Evolutionary conservation across 2,113 vertebrate genomes (phyloP).

Genomic region (Varanus salvator): DNA sequence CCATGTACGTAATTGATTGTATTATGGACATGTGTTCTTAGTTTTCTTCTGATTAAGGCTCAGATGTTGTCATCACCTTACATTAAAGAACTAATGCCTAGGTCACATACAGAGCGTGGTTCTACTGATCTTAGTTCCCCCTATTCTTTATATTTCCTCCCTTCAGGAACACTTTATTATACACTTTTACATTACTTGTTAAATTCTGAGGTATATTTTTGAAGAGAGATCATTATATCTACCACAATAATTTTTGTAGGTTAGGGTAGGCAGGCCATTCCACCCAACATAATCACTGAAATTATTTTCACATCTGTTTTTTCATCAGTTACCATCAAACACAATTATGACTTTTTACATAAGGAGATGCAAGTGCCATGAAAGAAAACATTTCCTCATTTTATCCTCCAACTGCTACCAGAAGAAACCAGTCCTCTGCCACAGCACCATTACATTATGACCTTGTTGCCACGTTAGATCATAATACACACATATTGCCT

Average conservation of each 20-base stretch:
- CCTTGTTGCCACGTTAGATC: constrained; percentile 43
- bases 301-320: background rate
- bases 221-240: background rate
- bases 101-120: background rate
- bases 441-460: constrained; percentile 48
- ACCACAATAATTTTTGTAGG: background rate
- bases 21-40: background rate
- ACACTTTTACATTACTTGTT: constrained; percentile 47
- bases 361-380: background rate
- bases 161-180: background rate
- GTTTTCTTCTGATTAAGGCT: background rate
- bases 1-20: background rate
- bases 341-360: background rate
- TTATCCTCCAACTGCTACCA: background rate
- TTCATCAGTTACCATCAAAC: background rate
- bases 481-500: constrained; percentile 47
- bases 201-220: constrained; percentile 32
- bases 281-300: background rate
- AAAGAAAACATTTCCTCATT: constrained; percentile 13
- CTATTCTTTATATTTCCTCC: background rate
- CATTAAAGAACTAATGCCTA: background rate
- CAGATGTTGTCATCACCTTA: background rate
- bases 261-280: background rate
- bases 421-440: constrained; percentile 18
- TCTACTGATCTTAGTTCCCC: background rate